Conservation (phyloP, 1,140 invertebrate species). For the Nixonia krombeini region DNA sequence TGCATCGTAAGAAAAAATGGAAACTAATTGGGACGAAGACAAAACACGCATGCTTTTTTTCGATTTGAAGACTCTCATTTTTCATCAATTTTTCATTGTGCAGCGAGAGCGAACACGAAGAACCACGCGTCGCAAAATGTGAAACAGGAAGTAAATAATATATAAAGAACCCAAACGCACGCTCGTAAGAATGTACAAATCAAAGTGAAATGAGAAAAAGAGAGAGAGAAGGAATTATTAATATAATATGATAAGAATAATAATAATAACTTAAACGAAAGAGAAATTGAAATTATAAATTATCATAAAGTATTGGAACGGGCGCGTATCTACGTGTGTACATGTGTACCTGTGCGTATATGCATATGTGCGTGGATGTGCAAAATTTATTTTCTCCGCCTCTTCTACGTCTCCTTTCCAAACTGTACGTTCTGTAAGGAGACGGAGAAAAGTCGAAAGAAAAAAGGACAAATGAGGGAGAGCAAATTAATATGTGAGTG, state of each 20-base stretch:
- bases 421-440: no score
- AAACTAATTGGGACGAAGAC: no score
- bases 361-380: conserved; percentile 1
- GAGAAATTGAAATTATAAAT: conserved; percentile 69
- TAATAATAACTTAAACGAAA: conserved; percentile 57
- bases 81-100: conserved; percentile 47
- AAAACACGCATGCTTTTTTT: no score
- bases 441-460: no score
- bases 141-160: no score
- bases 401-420: no score
- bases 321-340: conserved; percentile 21
- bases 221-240: conserved; percentile 68
- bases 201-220: conserved; percentile 61
- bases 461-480: conserved; percentile 7
- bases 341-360: not conserved
- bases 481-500: conserved; percentile 20
- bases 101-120: conserved; percentile 20
- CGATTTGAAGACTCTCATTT: conserved; percentile 39
- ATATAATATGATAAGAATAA: conserved; percentile 61
- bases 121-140: no score
- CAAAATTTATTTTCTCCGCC: no score
- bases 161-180: conserved; percentile 57
- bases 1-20: no score
- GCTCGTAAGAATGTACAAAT: conserved; percentile 70
- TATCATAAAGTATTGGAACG: conserved; percentile 45